phyloP scores from a whole-genome alignment of 2,888 invertebrate species.

The Caenorhabditis angaria region DNA sequence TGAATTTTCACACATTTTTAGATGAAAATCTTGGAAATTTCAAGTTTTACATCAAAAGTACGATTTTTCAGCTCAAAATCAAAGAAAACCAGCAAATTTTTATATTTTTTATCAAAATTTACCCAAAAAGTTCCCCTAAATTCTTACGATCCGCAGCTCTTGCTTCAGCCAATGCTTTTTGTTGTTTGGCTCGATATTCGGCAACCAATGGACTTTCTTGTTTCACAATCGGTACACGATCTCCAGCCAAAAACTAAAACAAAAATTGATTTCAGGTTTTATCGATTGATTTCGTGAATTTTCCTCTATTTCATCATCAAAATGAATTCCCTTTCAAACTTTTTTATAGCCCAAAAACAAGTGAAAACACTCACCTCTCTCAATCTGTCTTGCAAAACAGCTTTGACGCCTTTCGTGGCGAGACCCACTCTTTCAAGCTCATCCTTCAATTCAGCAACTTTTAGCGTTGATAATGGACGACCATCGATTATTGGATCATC shows the following conservation, averaged over 20 bases:
- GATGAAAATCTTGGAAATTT: not conserved
- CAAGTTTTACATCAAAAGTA: no score
- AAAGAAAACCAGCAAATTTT: no score
- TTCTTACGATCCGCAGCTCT: slow-evolving; percentile 15
- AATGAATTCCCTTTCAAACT: no score
- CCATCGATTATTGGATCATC: slow-evolving; percentile 56
- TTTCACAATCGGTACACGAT: not conserved
- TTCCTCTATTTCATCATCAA: not conserved
- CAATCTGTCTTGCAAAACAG: slow-evolving; percentile 59
- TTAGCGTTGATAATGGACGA: slow-evolving; percentile 49
- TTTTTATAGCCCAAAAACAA: not conserved
- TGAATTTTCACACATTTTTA: not conserved
- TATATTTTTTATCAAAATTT: no score
- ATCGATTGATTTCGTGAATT: not conserved
- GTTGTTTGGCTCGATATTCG: slow-evolving; percentile 37
- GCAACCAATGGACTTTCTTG: slow-evolving; percentile 41
- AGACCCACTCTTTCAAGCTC: slow-evolving; percentile 59
- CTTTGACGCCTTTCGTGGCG: slow-evolving; percentile 59
- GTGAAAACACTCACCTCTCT: slow-evolving; percentile 22
- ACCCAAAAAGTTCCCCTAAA: no score
- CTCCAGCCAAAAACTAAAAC: not conserved
- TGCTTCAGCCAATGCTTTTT: slow-evolving; percentile 27
- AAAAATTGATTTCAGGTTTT: no score
- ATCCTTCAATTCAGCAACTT: slow-evolving; percentile 62
- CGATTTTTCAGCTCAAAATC: no score